Evolutionary conservation across 92 coral and sea anemone genomes (phyloP), one percentile per base, ranked within the genome.

Genomic region (Plumapathes pennacea): DNA sequence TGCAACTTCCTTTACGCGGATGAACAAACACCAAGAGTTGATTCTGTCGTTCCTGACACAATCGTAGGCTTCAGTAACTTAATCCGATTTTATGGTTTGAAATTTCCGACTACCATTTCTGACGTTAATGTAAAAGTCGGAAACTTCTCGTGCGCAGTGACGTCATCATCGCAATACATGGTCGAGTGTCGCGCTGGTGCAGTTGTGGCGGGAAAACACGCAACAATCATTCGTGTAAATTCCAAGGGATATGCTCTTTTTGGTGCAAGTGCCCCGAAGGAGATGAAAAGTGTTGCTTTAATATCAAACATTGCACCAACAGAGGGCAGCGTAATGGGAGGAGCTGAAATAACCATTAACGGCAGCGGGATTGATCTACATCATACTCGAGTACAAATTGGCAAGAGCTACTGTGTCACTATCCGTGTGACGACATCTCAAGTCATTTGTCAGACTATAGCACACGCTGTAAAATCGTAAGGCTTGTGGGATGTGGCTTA

Each of bases 311-410:
- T 89, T 51, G 42, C 81, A 15, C 97, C 92, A 18, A 73, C 77
- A 31, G 84, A 89, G 48, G 97, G 97, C 4, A 89, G 97, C 41
- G 30, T 72, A 13, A 67, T 66, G 65, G 97, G 97, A 7, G 94
- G 94, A 22, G 68, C 90, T 1, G 60, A 54, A 25, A 45, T 89
- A 13, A 67, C 89, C 24, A 57, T 89, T 32, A 71, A 65, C 24
- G 97, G 97, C 1, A 67, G 75, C 44, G 97, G 92, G 9, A 85
- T 89, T 62, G 86, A 89, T 39, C 57, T 89, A 32, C n/a, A 79
- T 1, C 73, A 53, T 11, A 89, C 89, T 3, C 49, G n/a, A 32
- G 82, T 89, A 10, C 42, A 27, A 36, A 89, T 89, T 67, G 94
- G 94, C 15, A 32, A 34, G 3, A 34, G 50, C 36, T 15, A 18